A percentile compares a stretch with the other conserved stretches of the same genome.
These are phyloP conservation scores for Myotis myotis DNA, from an alignment of 2,797 vertebrate genomes.

Conservation along the genomic window DNA sequence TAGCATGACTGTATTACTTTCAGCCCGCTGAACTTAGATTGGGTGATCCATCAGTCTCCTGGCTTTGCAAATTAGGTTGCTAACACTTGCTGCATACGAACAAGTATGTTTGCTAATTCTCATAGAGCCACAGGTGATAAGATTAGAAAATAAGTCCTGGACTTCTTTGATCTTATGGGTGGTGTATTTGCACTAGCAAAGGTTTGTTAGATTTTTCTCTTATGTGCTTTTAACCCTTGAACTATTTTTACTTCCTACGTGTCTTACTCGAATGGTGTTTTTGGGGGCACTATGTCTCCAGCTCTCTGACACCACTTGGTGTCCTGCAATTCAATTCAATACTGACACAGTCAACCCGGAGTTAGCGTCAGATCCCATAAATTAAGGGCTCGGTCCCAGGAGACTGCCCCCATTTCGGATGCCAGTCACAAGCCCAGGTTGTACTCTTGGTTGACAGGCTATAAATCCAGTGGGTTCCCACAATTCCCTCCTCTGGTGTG, in stretches of 20 bases:
- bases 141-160: conserved; percentile 34
- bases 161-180: conserved; percentile 26
- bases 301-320: not conserved
- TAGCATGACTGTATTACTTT: not conserved
- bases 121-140: conserved; percentile 36
- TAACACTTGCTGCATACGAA: not conserved
- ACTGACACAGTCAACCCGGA: not conserved
- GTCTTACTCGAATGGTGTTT: not conserved
- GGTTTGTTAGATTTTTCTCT: conserved; percentile 4
- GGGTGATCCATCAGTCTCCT: not conserved
- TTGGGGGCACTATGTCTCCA: not conserved
- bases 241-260: not conserved
- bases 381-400: not conserved
- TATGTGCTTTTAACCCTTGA: not conserved
- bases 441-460: not conserved
- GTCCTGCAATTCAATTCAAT: not conserved
- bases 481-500: not conserved
- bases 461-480: not conserved
- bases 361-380: not conserved
- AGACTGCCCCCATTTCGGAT: not conserved
- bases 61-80: conserved; percentile 13
- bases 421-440: not conserved
- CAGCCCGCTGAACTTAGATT: not conserved
- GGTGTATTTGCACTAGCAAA: not conserved
- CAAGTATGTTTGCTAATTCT: conserved; percentile 43